Base-by-base conservation (phyloP, 2,113 vertebrate genomes). In the Chroicocephalus ridibundus region DNA sequence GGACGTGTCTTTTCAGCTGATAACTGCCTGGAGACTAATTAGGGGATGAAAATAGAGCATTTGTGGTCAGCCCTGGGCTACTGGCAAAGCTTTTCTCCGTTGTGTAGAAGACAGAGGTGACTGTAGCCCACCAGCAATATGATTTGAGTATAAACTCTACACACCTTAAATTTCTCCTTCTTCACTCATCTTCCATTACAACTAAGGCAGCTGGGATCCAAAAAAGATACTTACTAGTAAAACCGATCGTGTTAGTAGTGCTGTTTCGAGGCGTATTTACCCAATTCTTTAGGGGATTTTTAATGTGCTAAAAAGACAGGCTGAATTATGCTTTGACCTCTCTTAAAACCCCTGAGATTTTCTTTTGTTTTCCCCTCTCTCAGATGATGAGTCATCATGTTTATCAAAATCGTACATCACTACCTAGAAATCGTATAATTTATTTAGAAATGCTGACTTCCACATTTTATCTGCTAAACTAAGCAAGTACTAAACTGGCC, bases 381-480 rank as follows among this genome's bases (percentile, higher is more conserved):
- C 29, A 27, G 52, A 2, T 90, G 85, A 74, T 88, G 89, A 94
- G 36, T 95, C 62, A 74, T 81, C 83, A 24, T n/a, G 44, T 91
- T 94, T 77, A 24, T 47, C 58, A 29, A 42, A 86, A 61, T 74
- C 18, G 0, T 90, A 42, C 66, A 71, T 94, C 82, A 47, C 82
- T 76, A 34, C 75, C 88, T 88, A 76, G 82, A 72, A 88, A 76
- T 86, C 0, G 0, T 44, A 3, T 60, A 32, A 82, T 62, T 91
- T 82, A 42, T 84, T 78, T 71, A 68, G 70, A 85, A 92, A 11
- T 82, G 95, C 94, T 95, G 88, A 96, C 93, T 86, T 66, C 66
- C 82, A 47, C 93, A 32, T 69, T 92, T 94, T 82, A 94, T 92
- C 61, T 95, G 96, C 96, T 96, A 82, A 92, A 85, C 91, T 85